Evolutionary conservation across 2,797 vertebrate species (phyloP).

Genomic region (Trachops cirrhosus): DNA sequence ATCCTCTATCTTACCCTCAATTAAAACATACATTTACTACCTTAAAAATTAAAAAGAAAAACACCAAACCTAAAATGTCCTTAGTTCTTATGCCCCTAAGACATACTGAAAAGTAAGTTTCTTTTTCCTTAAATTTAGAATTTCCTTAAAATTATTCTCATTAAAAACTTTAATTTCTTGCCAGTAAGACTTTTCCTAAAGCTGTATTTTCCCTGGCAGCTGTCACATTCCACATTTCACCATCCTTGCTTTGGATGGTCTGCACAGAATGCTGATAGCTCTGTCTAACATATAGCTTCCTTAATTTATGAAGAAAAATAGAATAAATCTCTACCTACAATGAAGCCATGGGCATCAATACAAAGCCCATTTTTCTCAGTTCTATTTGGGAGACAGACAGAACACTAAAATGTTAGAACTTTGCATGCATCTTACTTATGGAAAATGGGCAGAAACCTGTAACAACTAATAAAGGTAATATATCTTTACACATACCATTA

Average conservation of each 20-base stretch:
- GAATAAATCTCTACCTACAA: background rate
- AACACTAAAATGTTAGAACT: slow-evolving; percentile 16
- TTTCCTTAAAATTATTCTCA: background rate
- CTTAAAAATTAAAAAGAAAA: background rate
- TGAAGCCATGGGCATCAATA: background rate
- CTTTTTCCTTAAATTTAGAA: slow-evolving; percentile 35
- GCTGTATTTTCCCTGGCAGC: background rate
- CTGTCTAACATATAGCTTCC: background rate
- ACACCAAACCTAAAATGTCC: background rate
- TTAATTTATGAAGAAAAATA: slow-evolving; percentile 4
- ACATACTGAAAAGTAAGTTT: slow-evolving; percentile 1
- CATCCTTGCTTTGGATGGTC: background rate
- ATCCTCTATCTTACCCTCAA: background rate
- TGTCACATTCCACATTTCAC: background rate
- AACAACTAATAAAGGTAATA: background rate
- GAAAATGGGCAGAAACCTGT: background rate
- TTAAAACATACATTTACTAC: background rate
- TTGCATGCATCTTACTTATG: background rate
- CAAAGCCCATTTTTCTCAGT: background rate
- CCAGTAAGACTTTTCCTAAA: background rate
- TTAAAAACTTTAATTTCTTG: slow-evolving; percentile 34
- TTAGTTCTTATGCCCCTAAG: background rate
- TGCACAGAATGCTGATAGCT: background rate
- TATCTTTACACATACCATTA: slow-evolving; percentile 5
- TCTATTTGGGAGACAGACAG: background rate